Evolutionary conservation across 2,888 invertebrate species (phyloP).

Genomic region (Chaetogeoica ovagalla): DNA sequence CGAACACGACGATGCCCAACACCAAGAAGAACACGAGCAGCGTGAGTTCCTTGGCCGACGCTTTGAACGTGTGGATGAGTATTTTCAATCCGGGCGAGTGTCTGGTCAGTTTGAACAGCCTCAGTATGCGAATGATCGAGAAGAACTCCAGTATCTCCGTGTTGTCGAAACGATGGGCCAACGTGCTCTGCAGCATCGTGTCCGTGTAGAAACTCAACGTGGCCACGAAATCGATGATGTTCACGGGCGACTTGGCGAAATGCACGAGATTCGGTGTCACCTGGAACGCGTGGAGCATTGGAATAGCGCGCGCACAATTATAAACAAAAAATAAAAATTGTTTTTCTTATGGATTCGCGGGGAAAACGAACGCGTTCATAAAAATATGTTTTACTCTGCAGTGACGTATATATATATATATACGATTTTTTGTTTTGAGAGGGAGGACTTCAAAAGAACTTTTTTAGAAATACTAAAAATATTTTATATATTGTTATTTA

Average conservation of each 20-base stretch:
- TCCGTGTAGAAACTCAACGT: constrained; percentile 98
- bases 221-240: constrained; percentile 98
- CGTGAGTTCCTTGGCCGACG: constrained; percentile 94
- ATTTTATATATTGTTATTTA: too few species aligned
- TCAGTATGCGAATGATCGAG: constrained; percentile 95
- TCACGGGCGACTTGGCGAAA: constrained; percentile 94
- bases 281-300: not conserved
- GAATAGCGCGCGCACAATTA: too few species aligned
- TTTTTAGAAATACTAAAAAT: too few species aligned
- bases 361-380: too few species aligned
- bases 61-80: constrained; percentile 95
- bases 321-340: too few species aligned
- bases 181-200: constrained; percentile 76
- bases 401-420: too few species aligned
- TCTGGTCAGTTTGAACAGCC: constrained; percentile 93
- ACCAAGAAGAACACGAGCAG: constrained; percentile 96
- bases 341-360: too few species aligned
- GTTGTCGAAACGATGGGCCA: constrained; percentile 88
- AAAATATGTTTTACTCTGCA: too few species aligned
- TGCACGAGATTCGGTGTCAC: constrained; percentile 79
- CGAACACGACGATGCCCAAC: constrained; percentile 96
- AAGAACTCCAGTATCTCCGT: constrained; percentile 97
- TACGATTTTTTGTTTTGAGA: too few species aligned
- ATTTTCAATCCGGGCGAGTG: constrained; percentile 98
- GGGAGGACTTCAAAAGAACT: too few species aligned